A percentile compares a stretch with the other conserved stretches of the same genome.
These are phyloP conservation scores for Nemotelus nigrinus DNA, from an alignment of 2,888 invertebrate genomes.

Conservation along the genomic window DNA sequence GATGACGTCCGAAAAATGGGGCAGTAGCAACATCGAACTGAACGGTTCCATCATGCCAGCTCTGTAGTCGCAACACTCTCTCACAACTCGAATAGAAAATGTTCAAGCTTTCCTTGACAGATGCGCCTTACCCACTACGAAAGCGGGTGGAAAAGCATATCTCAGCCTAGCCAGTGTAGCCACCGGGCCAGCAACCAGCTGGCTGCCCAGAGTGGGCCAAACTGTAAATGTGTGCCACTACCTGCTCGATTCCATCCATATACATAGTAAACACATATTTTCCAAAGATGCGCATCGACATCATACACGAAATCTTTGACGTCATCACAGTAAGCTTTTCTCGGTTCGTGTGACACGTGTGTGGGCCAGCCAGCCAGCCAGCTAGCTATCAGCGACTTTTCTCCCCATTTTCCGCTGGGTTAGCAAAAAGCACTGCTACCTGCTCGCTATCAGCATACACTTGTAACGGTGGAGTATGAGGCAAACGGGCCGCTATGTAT, in stretches of 20 bases:
- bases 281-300: conserved; percentile 47
- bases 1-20: conserved; percentile 43
- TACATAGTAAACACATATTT: conserved; percentile 49
- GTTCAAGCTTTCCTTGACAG: conserved; percentile 4
- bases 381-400: conserved; percentile 7
- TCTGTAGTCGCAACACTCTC: neutral
- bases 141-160: conserved; percentile 34
- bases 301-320: conserved; percentile 42
- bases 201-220: conserved; percentile 36
- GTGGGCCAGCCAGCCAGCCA: conserved; percentile 4
- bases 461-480: neutral
- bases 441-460: conserved; percentile 6
- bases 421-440: conserved; percentile 30
- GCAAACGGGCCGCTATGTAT: neutral
- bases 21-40: conserved; percentile 23
- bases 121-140: conserved; percentile 39
- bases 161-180: neutral
- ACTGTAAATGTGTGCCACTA: conserved; percentile 15
- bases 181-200: conserved; percentile 35
- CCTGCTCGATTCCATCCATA: conserved; percentile 6
- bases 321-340: conserved; percentile 25
- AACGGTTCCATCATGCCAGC: neutral
- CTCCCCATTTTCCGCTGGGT: conserved; percentile 31
- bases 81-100: too few species aligned
- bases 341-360: conserved; percentile 24